Percentiles rank a stretch among this genome's conserved stretches.
Conservation (phyloP, 2,888 invertebrate genomes). For the Lepidonotus clava region DNA sequence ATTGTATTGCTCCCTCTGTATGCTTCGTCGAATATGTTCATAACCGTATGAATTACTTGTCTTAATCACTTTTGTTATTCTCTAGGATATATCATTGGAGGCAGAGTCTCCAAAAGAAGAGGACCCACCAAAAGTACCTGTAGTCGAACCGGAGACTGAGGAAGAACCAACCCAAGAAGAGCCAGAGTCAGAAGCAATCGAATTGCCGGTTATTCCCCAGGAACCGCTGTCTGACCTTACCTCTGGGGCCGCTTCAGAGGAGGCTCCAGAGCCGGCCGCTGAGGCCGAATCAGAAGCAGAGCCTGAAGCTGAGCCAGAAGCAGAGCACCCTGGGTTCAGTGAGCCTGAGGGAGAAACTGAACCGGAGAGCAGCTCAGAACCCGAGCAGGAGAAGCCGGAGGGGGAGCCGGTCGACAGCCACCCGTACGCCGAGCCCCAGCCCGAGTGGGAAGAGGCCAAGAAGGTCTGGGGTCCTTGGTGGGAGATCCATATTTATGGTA, state of each 20-base stretch:
- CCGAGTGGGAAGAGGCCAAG: conserved; percentile 75
- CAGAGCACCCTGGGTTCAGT: background rate
- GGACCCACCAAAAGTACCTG: background rate
- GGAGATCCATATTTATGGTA: conserved; percentile 94
- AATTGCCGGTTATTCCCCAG: background rate
- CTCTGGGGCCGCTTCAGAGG: background rate
- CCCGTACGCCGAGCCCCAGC: conserved; percentile 73
- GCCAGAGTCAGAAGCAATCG: background rate
- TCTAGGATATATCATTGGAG: conserved; percentile 20
- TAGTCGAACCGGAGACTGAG: background rate
- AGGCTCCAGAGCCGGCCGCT: background rate
- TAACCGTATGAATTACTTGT: no score
- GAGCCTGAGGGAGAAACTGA: conserved; percentile 16
- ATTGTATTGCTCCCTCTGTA: no score
- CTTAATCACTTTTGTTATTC: background rate
- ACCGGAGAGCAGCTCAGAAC: conserved; percentile 62
- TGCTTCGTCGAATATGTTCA: no score
- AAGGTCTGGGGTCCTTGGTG: conserved; percentile 86
- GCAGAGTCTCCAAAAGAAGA: background rate
- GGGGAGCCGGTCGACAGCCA: background rate
- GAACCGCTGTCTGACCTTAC: background rate
- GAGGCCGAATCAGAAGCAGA: background rate
- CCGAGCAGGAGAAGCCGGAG: conserved; percentile 55
- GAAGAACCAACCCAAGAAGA: background rate
- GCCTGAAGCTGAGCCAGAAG: background rate